These are phyloP conservation scores for Mus minutoides DNA, from an alignment of 2,797 vertebrate species.

Conservation along the genomic window DNA sequence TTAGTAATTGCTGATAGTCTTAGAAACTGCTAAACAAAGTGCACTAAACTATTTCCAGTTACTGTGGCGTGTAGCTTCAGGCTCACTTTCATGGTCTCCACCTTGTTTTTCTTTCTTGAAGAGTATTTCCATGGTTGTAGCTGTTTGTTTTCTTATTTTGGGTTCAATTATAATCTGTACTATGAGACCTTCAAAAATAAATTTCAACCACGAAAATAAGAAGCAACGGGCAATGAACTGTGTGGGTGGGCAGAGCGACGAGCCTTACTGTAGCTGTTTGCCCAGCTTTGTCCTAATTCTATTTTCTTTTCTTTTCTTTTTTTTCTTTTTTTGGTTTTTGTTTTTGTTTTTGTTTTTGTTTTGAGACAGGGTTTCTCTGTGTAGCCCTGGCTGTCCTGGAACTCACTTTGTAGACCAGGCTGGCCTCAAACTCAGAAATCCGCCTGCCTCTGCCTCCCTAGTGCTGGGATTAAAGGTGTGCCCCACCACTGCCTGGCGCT, in stretches of 20 bases:
- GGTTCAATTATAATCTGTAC: neutral
- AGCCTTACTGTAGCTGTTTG: neutral
- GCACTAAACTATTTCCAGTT: neutral
- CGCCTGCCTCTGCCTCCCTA: too few relatives aligned
- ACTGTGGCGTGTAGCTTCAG: neutral
- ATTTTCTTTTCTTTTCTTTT: too few relatives aligned
- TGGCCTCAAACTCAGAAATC: too few relatives aligned
- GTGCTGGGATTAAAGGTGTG: too few relatives aligned
- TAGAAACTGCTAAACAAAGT: neutral
- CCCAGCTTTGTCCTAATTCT: neutral
- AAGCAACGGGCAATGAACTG: neutral
- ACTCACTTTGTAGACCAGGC: too few relatives aligned
- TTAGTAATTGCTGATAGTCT: neutral
- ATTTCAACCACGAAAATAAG: neutral
- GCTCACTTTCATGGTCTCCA: neutral
- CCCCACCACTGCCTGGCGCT: too few relatives aligned
- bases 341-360: too few relatives aligned
- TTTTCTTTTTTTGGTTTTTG: too few relatives aligned
- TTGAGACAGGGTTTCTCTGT: too few relatives aligned
- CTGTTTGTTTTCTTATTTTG: neutral
- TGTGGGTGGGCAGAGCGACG: accelerated
- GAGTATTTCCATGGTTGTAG: neutral
- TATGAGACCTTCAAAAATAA: neutral
- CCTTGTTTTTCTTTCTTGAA: neutral
- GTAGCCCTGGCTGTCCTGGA: too few relatives aligned